phyloP scores from a whole-genome alignment of 1,140 invertebrate species.

The Temnothorax nylanderi region DNA sequence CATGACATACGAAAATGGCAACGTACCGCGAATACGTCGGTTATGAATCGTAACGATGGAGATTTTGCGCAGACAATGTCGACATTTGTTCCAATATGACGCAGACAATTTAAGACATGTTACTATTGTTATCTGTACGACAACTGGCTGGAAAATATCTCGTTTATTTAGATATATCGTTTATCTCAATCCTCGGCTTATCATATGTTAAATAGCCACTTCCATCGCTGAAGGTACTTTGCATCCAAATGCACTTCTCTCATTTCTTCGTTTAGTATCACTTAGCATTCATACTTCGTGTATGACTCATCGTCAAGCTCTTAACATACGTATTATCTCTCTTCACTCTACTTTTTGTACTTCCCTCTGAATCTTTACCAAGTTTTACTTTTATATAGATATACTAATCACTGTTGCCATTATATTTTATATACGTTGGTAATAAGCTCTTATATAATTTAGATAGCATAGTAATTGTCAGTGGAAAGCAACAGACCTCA shows the following conservation, averaged over 20 bases:
- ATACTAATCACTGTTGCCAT: neutral
- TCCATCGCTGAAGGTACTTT: slow-evolving; percentile 19
- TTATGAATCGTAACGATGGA: slow-evolving; percentile 43
- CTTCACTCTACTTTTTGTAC: neutral
- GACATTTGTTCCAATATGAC: slow-evolving; percentile 15
- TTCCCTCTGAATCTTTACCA: neutral
- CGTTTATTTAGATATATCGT: slow-evolving; percentile 36
- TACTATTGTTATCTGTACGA: slow-evolving; percentile 1
- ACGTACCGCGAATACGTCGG: slow-evolving; percentile 6
- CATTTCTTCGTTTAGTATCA: slow-evolving; percentile 42
- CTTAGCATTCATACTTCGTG: slow-evolving; percentile 21
- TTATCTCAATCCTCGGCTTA: slow-evolving; percentile 31
- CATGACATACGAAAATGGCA: neutral
- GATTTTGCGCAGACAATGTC: neutral
- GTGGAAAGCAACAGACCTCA: neutral
- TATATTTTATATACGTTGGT: neutral
- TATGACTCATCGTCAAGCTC: slow-evolving; percentile 26
- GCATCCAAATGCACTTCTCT: slow-evolving; percentile 46
- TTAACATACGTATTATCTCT: neutral
- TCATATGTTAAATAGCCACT: slow-evolving; percentile 42
- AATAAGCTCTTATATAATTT: slow-evolving; percentile 21
- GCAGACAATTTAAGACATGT: slow-evolving; percentile 4
- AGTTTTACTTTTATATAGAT: neutral
- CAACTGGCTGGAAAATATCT: slow-evolving; percentile 12
- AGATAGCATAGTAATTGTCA: neutral